Base-by-base conservation (phyloP, 2,113 vertebrate genomes). In the Cyprinodon brontotheroides region DNA sequence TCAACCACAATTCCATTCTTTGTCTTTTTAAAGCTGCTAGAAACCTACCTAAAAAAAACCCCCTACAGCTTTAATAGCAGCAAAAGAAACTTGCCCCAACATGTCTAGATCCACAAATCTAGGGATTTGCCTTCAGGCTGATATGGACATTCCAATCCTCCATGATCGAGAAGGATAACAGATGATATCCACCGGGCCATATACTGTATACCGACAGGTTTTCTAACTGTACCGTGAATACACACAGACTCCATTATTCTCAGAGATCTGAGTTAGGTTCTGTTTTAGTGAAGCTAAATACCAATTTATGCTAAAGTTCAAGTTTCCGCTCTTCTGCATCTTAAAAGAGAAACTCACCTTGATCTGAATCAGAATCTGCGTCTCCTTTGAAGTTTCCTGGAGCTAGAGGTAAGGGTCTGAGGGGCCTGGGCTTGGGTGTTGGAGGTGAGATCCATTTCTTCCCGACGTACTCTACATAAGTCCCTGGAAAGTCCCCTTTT, bases 401-500 rank as follows among this genome's bases (percentile, higher is more conserved):
- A 65, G 96, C 97, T n/a, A 97, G 93, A 67, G 98, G 98, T 89
- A 99, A 93, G 12, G 98, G 98, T 78, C 98, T 95, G 77, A 94
- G 94, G 65, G 98, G 98, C 57, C 98, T 94, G 40, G 98, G 98
- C 88, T 99, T 99, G 1, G 98, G 98, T 22, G 97, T 99, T 0
- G 98, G 98, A 22, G 97, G 98, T 1, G 96, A 96, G 86, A 99
- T 97, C 91, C 94, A 96, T 88, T 96, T 99, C 91, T 95, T 96
- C 78, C 97, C 97, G 11, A 98, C 92, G 84, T 96, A 99, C 90
- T 99, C 98, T 22, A 99, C 98, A 0, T 99, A 99, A 36, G 98
- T 99, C 89, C 98, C 98, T 3, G 98, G 98, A 84, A 99, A 99
- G 93, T 99, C 98, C 4, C 98, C 98, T 17, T 96, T 96, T 87